These are phyloP conservation scores for Taenioides sp. DNA, from an alignment of 2,797 vertebrate species.

Conservation along the genomic window DNA sequence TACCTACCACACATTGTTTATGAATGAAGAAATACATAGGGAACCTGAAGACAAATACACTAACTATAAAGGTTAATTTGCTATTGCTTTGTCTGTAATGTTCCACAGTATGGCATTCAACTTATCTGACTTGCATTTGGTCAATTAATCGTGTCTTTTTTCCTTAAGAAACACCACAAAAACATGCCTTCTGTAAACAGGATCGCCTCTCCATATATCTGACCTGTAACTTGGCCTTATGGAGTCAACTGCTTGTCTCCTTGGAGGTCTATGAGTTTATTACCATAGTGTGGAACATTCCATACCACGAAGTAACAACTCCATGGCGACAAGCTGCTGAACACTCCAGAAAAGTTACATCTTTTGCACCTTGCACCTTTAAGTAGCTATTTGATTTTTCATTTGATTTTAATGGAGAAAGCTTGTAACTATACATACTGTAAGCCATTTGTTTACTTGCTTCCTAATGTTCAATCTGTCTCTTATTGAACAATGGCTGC, in stretches of 20 bases:
- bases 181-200: too few species aligned
- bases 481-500: slow-evolving; percentile 14
- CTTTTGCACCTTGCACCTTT: background rate
- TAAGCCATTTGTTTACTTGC: background rate
- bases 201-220: too few species aligned
- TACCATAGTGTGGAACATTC: too few species aligned
- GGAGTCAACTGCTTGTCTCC: too few species aligned
- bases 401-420: background rate
- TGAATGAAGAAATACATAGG: slow-evolving; percentile 33
- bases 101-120: too few species aligned
- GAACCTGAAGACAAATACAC: slow-evolving; percentile 17
- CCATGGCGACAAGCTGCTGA: background rate
- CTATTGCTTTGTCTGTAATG: too few species aligned
- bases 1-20: slow-evolving; percentile 43
- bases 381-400: background rate
- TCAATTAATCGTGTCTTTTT: too few species aligned
- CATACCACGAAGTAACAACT: background rate
- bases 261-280: too few species aligned
- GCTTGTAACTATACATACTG: background rate
- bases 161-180: too few species aligned
- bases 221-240: too few species aligned
- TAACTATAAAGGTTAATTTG: too few species aligned
- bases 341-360: background rate
- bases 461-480: background rate
- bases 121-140: too few species aligned